Conservation (phyloP, 1,140 invertebrate genomes). For the Holotrichia oblita region DNA sequence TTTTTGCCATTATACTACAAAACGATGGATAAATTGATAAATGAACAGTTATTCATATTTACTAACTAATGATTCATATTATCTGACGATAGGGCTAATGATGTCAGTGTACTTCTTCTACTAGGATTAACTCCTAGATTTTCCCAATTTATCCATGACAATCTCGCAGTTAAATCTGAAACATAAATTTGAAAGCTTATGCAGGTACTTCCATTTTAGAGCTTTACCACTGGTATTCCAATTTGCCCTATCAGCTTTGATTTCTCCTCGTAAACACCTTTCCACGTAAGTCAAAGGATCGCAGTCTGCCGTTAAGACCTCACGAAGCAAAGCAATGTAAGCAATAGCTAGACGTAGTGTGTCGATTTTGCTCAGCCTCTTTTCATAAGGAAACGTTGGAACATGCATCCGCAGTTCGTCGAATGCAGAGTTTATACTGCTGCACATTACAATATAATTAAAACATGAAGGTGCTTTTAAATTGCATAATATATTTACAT, state of each 20-base stretch:
- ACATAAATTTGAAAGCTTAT: conserved; percentile 47
- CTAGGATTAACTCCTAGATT: conserved; percentile 94
- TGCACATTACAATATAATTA: conserved; percentile 64
- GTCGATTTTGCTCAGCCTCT: conserved; percentile 96
- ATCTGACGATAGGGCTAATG: conserved; percentile 81
- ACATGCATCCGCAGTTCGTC: conserved; percentile 94
- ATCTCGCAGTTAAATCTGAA: conserved; percentile 93
- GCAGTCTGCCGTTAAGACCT: conserved; percentile 89
- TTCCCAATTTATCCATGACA: conserved; percentile 99
- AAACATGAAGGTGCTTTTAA: conserved; percentile 23
- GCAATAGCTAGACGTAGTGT: conserved; percentile 94
- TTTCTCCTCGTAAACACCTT: conserved; percentile 87
- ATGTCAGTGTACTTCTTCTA: conserved; percentile 81
- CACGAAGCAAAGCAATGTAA: conserved; percentile 93
- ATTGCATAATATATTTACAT: not conserved
- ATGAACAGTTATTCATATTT: not conserved
- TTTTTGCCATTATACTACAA: too few relatives aligned
- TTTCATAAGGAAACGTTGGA: conserved; percentile 98
- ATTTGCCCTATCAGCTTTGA: conserved; percentile 84
- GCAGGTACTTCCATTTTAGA: not conserved
- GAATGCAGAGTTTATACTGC: conserved; percentile 99
- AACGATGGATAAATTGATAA: too few relatives aligned
- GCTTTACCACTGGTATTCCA: conserved; percentile 94
- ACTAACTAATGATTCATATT: conserved; percentile 52
- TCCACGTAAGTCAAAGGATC: conserved; percentile 95